These are phyloP conservation scores for Spicauda simplicius DNA, from an alignment of 2,888 invertebrate species.

Conservation along the genomic window DNA sequence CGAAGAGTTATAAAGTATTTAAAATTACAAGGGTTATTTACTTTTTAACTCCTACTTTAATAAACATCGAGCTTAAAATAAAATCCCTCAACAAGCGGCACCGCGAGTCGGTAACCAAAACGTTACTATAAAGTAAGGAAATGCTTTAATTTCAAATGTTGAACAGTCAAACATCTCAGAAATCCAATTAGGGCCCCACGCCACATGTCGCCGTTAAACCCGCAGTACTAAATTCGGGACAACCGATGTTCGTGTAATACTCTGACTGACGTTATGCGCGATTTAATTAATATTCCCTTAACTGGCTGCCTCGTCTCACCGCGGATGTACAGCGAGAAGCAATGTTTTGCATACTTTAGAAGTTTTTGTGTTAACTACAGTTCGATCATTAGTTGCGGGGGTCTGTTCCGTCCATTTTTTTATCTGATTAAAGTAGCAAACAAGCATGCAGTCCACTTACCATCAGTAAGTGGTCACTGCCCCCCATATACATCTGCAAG, in stretches of 20 bases:
- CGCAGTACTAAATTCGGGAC: slow-evolving; percentile 19
- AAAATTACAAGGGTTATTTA: too few relatives aligned
- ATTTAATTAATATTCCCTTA: slow-evolving; percentile 13
- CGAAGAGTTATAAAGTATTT: too few relatives aligned
- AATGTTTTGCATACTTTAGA: neutral
- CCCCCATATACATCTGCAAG: too few relatives aligned
- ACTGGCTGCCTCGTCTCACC: neutral
- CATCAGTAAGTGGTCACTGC: too few relatives aligned
- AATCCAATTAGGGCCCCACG: slow-evolving; percentile 14
- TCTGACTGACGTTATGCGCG: slow-evolving; percentile 16
- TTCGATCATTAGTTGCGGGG: too few relatives aligned
- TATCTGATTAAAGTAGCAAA: too few relatives aligned
- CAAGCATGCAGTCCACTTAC: too few relatives aligned
- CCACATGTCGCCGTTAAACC: slow-evolving; percentile 15
- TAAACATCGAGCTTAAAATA: too few relatives aligned
- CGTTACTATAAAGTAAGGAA: neutral
- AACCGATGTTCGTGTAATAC: slow-evolving; percentile 10
- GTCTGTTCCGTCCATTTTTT: too few relatives aligned
- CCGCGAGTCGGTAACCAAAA: neutral
- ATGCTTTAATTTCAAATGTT: neutral
- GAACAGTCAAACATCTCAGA: slow-evolving; percentile 7
- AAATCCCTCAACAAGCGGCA: too few relatives aligned
- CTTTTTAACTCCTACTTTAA: too few relatives aligned
- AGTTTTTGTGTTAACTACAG: too few relatives aligned
- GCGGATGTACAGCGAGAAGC: neutral